A percentile compares a stretch with the other conserved stretches of the same genome.
These are phyloP conservation scores for Eumaeus atala DNA, from an alignment of 1,140 invertebrate genomes.

Conservation along the genomic window DNA sequence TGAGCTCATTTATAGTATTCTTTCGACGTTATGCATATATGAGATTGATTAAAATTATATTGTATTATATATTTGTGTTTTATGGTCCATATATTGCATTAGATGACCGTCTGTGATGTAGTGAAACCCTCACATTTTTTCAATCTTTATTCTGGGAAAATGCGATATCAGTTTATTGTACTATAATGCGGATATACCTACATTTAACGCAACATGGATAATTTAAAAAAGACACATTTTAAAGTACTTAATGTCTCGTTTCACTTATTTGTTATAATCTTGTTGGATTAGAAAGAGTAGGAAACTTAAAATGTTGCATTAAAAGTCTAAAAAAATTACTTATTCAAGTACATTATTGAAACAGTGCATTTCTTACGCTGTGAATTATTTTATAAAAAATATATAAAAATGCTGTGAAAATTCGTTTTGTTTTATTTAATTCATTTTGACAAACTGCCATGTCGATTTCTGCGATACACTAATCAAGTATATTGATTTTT, in stretches of 20 bases:
- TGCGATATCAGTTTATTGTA: too few relatives aligned
- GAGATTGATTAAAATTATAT: slow-evolving; percentile 3
- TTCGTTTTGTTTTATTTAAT: slow-evolving; percentile 7
- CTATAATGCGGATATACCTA: too few relatives aligned
- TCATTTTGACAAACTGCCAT: too few relatives aligned
- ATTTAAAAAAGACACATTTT: neutral
- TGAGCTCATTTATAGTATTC: slow-evolving; percentile 1
- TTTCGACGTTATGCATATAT: slow-evolving; percentile 3
- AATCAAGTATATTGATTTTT: too few relatives aligned
- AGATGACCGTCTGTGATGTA: too few relatives aligned
- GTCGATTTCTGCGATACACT: too few relatives aligned
- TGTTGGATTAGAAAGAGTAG: too few relatives aligned
- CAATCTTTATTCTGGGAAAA: too few relatives aligned
- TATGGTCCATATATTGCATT: neutral
- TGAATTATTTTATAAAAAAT: slow-evolving; percentile 7
- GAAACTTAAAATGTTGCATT: slow-evolving; percentile 3
- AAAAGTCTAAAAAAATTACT: neutral
- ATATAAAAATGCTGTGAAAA: slow-evolving; percentile 9
- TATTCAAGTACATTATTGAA: slow-evolving; percentile 3
- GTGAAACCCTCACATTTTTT: too few relatives aligned
- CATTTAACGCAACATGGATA: too few relatives aligned
- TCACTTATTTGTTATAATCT: neutral
- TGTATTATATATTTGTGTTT: slow-evolving; percentile 1
- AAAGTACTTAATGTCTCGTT: slow-evolving; percentile 2
- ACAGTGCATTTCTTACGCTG: slow-evolving; percentile 6